Evolutionary conservation across 2,113 vertebrate genomes (phyloP).

Genomic region (Hemiprocne comata): DNA sequence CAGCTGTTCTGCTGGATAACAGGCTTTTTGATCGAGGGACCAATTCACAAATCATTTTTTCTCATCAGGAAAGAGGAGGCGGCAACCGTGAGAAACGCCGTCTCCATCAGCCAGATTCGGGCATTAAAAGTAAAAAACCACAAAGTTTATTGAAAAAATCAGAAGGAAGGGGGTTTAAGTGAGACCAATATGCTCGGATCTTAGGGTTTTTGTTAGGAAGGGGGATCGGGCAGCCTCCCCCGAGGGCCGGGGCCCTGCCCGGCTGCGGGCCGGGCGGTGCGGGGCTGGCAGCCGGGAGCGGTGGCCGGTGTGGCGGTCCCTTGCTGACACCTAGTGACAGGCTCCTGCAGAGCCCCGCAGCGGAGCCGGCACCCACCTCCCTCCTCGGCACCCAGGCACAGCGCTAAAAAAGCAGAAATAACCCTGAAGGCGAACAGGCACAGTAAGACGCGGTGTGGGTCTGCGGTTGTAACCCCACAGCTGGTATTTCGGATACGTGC

Average conservation of each 20-base stretch:
- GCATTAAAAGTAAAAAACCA: not conserved
- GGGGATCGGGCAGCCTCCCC: not conserved
- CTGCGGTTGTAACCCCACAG: not conserved
- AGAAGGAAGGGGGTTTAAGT: not conserved
- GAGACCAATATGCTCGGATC: fast-evolving
- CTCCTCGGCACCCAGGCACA: not conserved
- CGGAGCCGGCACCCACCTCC: fast-evolving
- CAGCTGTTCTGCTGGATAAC: not conserved
- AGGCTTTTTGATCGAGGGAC: not conserved
- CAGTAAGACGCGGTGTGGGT: fast-evolving
- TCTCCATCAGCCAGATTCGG: not conserved
- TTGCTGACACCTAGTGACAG: conserved; percentile 65
- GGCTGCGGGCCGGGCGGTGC: too few species aligned
- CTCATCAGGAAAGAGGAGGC: not conserved
- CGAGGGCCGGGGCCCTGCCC: too few species aligned
- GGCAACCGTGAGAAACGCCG: fast-evolving
- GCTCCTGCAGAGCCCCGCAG: not conserved
- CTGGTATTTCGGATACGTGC: not conserved
- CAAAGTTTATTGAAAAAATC: too few species aligned
- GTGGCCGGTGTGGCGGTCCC: not conserved
- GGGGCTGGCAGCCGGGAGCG: not conserved
- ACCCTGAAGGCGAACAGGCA: too few species aligned
- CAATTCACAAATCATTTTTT: not conserved
- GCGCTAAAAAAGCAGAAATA: too few species aligned
- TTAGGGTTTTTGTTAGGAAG: fast-evolving